Base-by-base conservation (phyloP, 2,797 vertebrate genomes). In the Liparis tanakae region DNA sequence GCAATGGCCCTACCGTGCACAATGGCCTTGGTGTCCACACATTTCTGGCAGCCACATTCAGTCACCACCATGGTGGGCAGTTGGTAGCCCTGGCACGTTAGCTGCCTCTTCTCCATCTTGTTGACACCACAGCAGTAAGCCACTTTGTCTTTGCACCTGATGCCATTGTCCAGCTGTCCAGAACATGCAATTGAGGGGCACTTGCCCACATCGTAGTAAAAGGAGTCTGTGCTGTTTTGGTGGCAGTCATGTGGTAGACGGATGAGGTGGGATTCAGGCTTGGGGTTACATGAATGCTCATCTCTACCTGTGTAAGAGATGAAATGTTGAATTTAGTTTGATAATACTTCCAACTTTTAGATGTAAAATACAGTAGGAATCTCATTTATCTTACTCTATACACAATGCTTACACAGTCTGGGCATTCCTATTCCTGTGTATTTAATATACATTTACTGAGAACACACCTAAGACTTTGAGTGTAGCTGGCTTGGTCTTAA, bases 241-340 rank as follows among this genome's bases (percentile, higher is more conserved):
- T 96, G 95, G 88, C 98, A 99, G 81, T 99, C 98, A 0, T 96
- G 95, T 64, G 98, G 98, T 76, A 99, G 95, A 51, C 81, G 94
- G 75, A 98, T 97, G 70, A 96, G 93, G 82, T 98, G 94, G 72
- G 94, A 93, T 86, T 96, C 93, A 14, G 98, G 98, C 0, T 64
- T 91, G 10, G 96, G 94, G 68, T 95, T 90, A 81, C 98, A 99
- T 10, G 96, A 91, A 72, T 91, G 80, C 70, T 95, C 94, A 59
- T 93, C 71, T 74, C 78, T 88, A 63, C 91, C 98, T 99, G 92
- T 88, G 43, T 62, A 73, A 73, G 43, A 85, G 36, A 82, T 60
- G 20, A 74, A 76, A 77, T 54, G 5, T 10, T 46, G 51, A 2
- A 43, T 69, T 76, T 30, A n/a, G 5, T 73, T 70, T 67, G 34